phyloP scores from a whole-genome alignment of 2,797 vertebrate species.

The Rhincodon typus region DNA sequence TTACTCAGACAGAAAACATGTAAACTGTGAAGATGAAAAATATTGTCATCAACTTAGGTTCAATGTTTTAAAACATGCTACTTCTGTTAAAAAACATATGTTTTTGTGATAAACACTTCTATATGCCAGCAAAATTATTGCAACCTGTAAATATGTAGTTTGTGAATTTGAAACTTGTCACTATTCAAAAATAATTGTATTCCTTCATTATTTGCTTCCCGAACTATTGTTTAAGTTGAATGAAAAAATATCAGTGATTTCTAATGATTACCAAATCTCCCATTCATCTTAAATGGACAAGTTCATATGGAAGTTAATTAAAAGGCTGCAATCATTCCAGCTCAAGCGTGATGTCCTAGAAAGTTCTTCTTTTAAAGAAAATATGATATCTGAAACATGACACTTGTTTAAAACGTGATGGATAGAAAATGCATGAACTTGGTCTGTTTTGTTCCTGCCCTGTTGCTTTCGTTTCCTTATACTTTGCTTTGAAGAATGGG shows the following conservation, averaged over 20 bases:
- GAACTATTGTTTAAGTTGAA: neutral
- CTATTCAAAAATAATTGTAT: neutral
- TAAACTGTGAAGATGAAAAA: neutral
- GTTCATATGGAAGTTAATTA: neutral
- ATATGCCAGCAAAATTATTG: neutral
- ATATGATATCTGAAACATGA: neutral
- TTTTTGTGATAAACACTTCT: neutral
- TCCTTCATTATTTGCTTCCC: neutral
- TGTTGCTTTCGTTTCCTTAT: neutral
- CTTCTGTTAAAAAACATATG: neutral
- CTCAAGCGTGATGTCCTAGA: neutral
- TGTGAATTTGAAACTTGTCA: neutral
- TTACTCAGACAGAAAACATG: neutral
- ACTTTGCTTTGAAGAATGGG: neutral
- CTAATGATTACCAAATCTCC: neutral
- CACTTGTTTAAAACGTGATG: neutral
- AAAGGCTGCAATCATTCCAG: neutral
- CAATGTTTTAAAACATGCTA: neutral
- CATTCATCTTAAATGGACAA: neutral
- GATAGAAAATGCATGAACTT: neutral
- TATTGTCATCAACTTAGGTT: neutral
- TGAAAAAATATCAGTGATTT: neutral
- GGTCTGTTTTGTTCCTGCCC: neutral
- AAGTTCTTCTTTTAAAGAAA: neutral
- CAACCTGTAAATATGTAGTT: neutral